phyloP scores from a whole-genome alignment of 2,113 vertebrate species.

The Vulpes ferrilata region DNA sequence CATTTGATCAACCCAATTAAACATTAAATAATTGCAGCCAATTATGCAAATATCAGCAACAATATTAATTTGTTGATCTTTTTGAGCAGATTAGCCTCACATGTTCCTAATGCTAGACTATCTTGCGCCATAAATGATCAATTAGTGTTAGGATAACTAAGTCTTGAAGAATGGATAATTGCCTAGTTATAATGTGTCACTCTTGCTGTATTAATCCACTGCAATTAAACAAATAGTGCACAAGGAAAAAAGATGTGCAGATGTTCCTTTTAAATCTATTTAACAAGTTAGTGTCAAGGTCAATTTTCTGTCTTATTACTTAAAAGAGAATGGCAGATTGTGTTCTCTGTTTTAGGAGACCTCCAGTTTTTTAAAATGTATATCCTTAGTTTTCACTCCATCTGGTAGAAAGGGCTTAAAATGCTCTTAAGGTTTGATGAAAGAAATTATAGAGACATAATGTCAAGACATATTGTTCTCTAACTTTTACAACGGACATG shows the following conservation, averaged over 20 bases:
- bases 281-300: slow-evolving; percentile 68
- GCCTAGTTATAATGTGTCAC: slow-evolving; percentile 85
- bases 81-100: slow-evolving; percentile 85
- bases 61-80: slow-evolving; percentile 90
- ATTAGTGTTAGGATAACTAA: slow-evolving; percentile 87
- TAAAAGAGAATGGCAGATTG: slow-evolving; percentile 27
- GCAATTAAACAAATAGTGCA: slow-evolving; percentile 88
- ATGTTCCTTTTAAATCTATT: slow-evolving; percentile 84
- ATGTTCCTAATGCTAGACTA: slow-evolving; percentile 86
- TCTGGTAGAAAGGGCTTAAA: background rate
- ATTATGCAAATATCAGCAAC: slow-evolving; percentile 90
- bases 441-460: background rate
- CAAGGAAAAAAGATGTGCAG: slow-evolving; percentile 85
- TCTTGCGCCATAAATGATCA: slow-evolving; percentile 87
- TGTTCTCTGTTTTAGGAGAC: background rate
- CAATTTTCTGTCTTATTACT: slow-evolving; percentile 66
- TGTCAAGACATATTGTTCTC: background rate
- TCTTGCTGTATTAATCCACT: slow-evolving; percentile 85
- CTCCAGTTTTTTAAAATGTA: background rate
- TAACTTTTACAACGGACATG: slow-evolving; percentile 1
- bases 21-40: slow-evolving; percentile 89
- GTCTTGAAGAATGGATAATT: slow-evolving; percentile 88
- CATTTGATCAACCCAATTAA: slow-evolving; percentile 89
- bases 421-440: background rate
- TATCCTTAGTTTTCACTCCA: background rate